phyloP scores from a whole-genome alignment of 2,888 invertebrate species.

The Stenchaetothrips biformis region DNA sequence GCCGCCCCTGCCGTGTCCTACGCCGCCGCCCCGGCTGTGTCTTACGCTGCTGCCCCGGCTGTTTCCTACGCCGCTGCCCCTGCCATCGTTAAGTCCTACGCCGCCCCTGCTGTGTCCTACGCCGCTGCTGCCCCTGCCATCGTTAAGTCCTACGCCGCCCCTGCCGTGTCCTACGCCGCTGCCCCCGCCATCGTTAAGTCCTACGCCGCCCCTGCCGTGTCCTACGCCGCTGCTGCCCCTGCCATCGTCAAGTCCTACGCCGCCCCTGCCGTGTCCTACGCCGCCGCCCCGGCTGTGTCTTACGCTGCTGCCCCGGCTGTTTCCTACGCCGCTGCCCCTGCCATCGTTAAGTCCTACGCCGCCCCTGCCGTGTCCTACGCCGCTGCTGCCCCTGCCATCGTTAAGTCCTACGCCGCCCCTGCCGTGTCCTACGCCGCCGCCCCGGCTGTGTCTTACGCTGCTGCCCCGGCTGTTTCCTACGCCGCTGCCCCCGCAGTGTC shows the following conservation, averaged over 20 bases:
- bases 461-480: not conserved
- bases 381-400: constrained; percentile 10
- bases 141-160: constrained; percentile 31
- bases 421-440: constrained; percentile 32
- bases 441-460: not conserved
- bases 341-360: constrained; percentile 30
- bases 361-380: constrained; percentile 25
- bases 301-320: constrained; percentile 32
- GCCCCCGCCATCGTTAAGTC: constrained; percentile 35
- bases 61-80: constrained; percentile 37
- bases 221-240: constrained; percentile 5
- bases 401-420: constrained; percentile 36
- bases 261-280: constrained; percentile 27
- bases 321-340: no score
- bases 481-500: not conserved
- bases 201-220: not conserved
- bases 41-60: constrained; percentile 12
- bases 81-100: constrained; percentile 32
- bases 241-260: constrained; percentile 28
- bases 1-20: not conserved
- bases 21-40: not conserved
- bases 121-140: constrained; percentile 32
- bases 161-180: constrained; percentile 36
- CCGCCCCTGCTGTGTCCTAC: constrained; percentile 27
- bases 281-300: constrained; percentile 34